Conservation (phyloP, 1,140 invertebrate genomes). For the Nasonia giraulti region DNA sequence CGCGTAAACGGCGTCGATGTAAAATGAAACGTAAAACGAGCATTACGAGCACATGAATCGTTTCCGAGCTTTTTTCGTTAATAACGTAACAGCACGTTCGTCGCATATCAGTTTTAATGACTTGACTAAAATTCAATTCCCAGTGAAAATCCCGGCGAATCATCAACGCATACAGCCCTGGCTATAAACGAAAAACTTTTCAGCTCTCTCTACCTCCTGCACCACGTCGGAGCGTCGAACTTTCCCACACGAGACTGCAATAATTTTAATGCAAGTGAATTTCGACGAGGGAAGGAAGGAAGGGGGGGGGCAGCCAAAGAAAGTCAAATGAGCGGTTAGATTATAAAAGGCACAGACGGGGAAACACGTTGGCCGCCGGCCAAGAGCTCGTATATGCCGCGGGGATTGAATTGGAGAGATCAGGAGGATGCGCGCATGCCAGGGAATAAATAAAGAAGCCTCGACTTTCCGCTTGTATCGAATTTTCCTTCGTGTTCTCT, state of each 20-base stretch:
- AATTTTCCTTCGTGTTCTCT: constrained; percentile 3
- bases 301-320: constrained; percentile 17
- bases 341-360: background rate
- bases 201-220: background rate
- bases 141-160: background rate
- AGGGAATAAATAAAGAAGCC: constrained; percentile 39
- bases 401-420: background rate
- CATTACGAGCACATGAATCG: too few relatives aligned
- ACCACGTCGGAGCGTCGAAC: background rate
- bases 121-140: background rate
- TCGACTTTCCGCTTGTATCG: background rate
- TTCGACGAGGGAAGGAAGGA: background rate
- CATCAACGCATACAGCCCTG: background rate
- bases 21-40: too few relatives aligned
- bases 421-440: background rate
- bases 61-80: too few relatives aligned
- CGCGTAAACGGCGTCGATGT: too few relatives aligned
- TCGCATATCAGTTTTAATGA: too few relatives aligned
- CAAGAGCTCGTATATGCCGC: background rate
- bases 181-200: background rate
- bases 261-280: constrained; percentile 19
- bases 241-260: background rate
- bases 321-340: constrained; percentile 27
- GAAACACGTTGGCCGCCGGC: background rate
- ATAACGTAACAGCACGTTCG: too few relatives aligned